Conservation (phyloP, 64 coral and sea anemone genomes). For the Stylophora pistillata region DNA sequence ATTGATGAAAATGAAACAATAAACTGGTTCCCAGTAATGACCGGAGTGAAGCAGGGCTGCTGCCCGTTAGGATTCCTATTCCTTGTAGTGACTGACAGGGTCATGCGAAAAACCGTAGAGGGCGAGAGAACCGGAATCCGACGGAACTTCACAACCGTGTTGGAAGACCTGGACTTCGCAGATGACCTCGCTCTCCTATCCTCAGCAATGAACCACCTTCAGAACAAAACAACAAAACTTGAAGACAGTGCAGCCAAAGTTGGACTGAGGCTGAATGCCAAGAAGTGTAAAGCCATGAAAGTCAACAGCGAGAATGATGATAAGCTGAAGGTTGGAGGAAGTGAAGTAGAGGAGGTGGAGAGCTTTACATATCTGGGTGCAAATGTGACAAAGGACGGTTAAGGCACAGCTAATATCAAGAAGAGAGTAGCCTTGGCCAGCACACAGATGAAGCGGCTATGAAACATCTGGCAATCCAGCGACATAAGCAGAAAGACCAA, state of each 20-base stretch:
- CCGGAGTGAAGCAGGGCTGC: slow-evolving; percentile 30
- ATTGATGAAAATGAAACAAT: not conserved
- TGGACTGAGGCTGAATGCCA: too few relatives aligned
- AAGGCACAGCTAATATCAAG: too few relatives aligned
- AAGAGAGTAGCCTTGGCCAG: too few relatives aligned
- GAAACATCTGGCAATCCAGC: too few relatives aligned
- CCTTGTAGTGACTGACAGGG: slow-evolving; percentile 33
- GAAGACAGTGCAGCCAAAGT: too few relatives aligned
- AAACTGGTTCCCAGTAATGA: slow-evolving; percentile 6
- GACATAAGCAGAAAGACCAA: too few relatives aligned
- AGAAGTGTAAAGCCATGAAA: not conserved
- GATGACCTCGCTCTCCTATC: slow-evolving; percentile 26
- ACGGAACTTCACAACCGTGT: slow-evolving; percentile 37
- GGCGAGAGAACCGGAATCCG: slow-evolving; percentile 7
- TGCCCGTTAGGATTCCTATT: slow-evolving; percentile 30
- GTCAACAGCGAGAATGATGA: not conserved
- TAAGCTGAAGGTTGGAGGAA: not conserved
- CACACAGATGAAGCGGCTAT: too few relatives aligned
- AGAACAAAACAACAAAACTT: too few relatives aligned
- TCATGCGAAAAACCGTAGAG: slow-evolving; percentile 15
- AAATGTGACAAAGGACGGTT: not conserved
- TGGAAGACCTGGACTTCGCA: slow-evolving; percentile 38
- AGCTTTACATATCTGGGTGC: not conserved
- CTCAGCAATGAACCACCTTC: slow-evolving; percentile 9
- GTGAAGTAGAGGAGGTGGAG: not conserved